Evolutionary conservation across 2,888 invertebrate genomes (phyloP).

Genomic region (Oligia strigilis): DNA sequence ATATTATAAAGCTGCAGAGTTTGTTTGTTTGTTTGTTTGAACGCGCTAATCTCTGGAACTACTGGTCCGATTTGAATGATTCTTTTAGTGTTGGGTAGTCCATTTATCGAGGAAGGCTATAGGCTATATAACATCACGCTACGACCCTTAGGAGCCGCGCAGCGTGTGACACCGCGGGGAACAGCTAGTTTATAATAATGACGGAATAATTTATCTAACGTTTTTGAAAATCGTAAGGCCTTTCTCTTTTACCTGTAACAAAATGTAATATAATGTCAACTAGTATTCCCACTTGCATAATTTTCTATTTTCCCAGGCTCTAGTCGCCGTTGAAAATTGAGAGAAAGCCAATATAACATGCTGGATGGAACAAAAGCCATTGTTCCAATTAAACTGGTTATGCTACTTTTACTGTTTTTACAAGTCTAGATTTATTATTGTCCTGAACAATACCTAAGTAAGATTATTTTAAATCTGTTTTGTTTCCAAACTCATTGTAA

Average conservation of each 20-base stretch:
- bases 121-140: too few species aligned
- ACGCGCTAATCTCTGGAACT: too few species aligned
- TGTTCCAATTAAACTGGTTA: conserved; percentile 8
- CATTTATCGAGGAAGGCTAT: too few species aligned
- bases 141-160: too few species aligned
- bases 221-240: background rate
- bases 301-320: conserved; percentile 23
- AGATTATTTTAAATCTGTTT: conserved; percentile 29
- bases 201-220: background rate
- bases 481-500: conserved; percentile 24
- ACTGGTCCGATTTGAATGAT: too few species aligned
- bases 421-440: background rate
- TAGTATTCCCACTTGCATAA: background rate
- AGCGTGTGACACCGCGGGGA: too few species aligned
- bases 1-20: too few species aligned
- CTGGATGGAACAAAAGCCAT: conserved; percentile 25
- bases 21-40: too few species aligned
- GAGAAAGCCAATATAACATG: background rate
- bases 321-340: background rate
- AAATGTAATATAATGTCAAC: background rate
- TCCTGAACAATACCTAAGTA: conserved; percentile 7
- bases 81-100: too few species aligned
- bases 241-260: too few species aligned
- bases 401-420: background rate
- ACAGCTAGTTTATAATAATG: too few species aligned